A percentile compares a stretch with the other conserved stretches of the same genome.
phyloP scores from a whole-genome alignment of 2,113 vertebrate species.

The Camelus dromedarius region DNA sequence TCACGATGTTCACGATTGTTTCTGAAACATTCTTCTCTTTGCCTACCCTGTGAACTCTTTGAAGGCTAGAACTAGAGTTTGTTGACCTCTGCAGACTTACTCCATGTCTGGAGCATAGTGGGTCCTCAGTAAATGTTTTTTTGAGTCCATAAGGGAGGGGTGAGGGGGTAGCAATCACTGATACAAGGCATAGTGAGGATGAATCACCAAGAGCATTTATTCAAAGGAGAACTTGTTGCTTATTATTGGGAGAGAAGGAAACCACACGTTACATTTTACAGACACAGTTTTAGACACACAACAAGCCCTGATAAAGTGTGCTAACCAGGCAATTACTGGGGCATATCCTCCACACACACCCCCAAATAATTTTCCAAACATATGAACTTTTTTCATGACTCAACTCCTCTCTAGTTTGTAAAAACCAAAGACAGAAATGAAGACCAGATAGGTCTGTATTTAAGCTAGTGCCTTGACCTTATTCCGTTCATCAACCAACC shows the following conservation, averaged over 20 bases:
- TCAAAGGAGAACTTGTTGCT: not conserved
- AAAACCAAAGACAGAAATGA: slow-evolving; percentile 45
- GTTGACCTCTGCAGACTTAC: not conserved
- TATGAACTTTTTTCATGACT: not conserved
- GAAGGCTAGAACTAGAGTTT: not conserved
- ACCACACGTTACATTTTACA: not conserved
- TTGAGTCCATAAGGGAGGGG: not conserved
- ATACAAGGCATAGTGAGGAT: not conserved
- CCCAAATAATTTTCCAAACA: not conserved
- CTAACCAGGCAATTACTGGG: not conserved
- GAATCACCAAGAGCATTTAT: not conserved
- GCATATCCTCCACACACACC: not conserved
- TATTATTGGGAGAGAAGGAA: not conserved
- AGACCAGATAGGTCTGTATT: not conserved
- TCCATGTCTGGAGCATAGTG: not conserved
- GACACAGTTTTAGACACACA: not conserved
- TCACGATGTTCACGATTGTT: not conserved
- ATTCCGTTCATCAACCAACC: not conserved
- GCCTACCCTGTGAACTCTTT: not conserved
- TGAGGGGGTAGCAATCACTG: not conserved
- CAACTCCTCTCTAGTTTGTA: not conserved
- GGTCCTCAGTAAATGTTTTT: not conserved
- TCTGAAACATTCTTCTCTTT: not conserved
- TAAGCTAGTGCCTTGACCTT: not conserved
- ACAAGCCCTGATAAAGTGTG: not conserved